Conservation (phyloP, 2,888 invertebrate genomes). For the Germaria angustata region DNA sequence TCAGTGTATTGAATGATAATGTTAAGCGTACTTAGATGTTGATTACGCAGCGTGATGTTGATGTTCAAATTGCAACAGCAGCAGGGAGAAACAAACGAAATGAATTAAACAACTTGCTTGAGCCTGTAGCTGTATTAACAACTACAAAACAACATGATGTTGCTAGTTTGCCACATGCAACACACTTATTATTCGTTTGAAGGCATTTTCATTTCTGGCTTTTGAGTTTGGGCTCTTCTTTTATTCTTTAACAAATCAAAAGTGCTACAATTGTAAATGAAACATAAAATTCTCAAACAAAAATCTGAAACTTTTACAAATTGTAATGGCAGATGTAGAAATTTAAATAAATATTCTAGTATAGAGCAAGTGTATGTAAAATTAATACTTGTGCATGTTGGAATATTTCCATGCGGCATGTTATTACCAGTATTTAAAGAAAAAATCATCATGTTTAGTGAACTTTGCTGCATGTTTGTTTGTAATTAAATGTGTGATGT, state of each 20-base stretch:
- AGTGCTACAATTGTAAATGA: slow-evolving; percentile 13
- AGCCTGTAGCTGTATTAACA: slow-evolving; percentile 23
- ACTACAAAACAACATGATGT: slow-evolving; percentile 27
- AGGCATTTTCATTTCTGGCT: slow-evolving; percentile 10
- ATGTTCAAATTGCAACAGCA: slow-evolving; percentile 18
- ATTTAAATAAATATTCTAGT: slow-evolving; percentile 12
- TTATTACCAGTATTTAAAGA: neutral
- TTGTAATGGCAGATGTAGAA: slow-evolving; percentile 33
- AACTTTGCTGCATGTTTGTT: neutral
- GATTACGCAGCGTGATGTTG: slow-evolving; percentile 12
- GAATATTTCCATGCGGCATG: neutral
- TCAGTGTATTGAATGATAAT: slow-evolving; percentile 38
- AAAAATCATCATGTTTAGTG: slow-evolving; percentile 8
- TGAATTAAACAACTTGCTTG: slow-evolving; percentile 39
- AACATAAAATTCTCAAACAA: slow-evolving; percentile 20
- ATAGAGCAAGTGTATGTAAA: neutral
- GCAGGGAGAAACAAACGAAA: neutral
- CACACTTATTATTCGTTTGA: neutral
- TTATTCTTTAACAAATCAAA: neutral
- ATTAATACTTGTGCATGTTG: neutral
- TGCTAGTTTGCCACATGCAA: slow-evolving; percentile 28
- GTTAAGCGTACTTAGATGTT: slow-evolving; percentile 20
- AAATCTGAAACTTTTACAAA: slow-evolving; percentile 10
- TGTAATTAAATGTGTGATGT: neutral
- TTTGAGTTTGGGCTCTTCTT: neutral